Conservation (phyloP, 2,113 vertebrate genomes). For the Clinocottus analis region DNA sequence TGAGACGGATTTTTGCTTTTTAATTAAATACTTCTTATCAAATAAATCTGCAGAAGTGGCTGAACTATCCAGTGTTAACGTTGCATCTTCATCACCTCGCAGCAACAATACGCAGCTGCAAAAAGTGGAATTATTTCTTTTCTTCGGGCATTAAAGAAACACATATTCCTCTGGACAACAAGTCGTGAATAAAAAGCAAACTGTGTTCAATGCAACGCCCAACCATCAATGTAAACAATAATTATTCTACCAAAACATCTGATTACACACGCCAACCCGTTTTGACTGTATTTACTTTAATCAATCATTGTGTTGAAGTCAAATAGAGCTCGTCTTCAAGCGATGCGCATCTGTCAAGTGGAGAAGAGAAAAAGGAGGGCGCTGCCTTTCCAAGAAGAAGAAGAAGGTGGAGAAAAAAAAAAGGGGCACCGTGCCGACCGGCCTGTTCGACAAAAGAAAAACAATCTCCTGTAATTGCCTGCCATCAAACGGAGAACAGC, state of each 20-base stretch:
- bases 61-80: slow-evolving; percentile 28
- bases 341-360: slow-evolving; percentile 53
- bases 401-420: slow-evolving; percentile 11
- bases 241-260: slow-evolving; percentile 51
- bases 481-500: slow-evolving; percentile 60
- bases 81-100: slow-evolving; percentile 22
- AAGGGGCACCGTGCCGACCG: slow-evolving; percentile 36
- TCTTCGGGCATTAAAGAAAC: not conserved
- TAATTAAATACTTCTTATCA: slow-evolving; percentile 52
- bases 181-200: slow-evolving; percentile 13
- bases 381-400: slow-evolving; percentile 43
- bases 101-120: not conserved
- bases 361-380: slow-evolving; percentile 38
- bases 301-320: slow-evolving; percentile 45
- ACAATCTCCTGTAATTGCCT: slow-evolving; percentile 72
- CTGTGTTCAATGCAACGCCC: slow-evolving; percentile 20
- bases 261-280: slow-evolving; percentile 23
- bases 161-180: slow-evolving; percentile 1
- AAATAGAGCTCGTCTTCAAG: slow-evolving; percentile 35
- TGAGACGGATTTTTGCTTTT: slow-evolving; percentile 28
- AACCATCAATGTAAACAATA: slow-evolving; percentile 50
- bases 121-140: not conserved
- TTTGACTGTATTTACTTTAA: slow-evolving; percentile 44
- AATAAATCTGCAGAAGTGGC: slow-evolving; percentile 44
- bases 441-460: slow-evolving; percentile 62